phyloP scores from a whole-genome alignment of 1,140 invertebrate genomes.

The Epicauta chinensis region DNA sequence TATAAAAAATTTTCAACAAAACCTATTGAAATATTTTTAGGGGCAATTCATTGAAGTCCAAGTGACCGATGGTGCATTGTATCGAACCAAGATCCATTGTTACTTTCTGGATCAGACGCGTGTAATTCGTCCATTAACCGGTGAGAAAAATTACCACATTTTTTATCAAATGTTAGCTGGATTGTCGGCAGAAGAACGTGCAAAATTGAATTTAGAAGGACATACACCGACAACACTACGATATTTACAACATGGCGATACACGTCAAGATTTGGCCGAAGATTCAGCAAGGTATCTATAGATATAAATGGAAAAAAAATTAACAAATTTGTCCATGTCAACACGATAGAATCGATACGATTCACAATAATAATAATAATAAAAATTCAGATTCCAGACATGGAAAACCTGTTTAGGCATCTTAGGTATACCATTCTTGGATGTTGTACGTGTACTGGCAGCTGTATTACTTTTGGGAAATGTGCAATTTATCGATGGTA shows the following conservation, averaged over 20 bases:
- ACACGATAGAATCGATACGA: too few species aligned
- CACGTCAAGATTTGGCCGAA: conserved; percentile 66
- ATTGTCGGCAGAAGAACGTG: conserved; percentile 77
- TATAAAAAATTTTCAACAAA: neutral
- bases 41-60: conserved; percentile 95
- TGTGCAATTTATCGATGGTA: conserved; percentile 77
- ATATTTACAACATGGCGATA: conserved; percentile 73
- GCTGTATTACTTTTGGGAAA: conserved; percentile 88
- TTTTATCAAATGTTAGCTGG: conserved; percentile 96
- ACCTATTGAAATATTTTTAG: conserved; percentile 47
- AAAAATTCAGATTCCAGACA: conserved; percentile 63
- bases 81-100: conserved; percentile 93
- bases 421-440: conserved; percentile 87
- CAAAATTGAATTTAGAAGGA: conserved; percentile 77
- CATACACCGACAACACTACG: conserved; percentile 72
- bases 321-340: too few species aligned
- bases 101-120: conserved; percentile 91
- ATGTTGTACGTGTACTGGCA: conserved; percentile 85
- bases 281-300: conserved; percentile 51
- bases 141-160: conserved; percentile 95
- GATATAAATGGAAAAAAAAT: neutral
- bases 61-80: conserved; percentile 90
- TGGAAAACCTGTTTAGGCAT: conserved; percentile 88
- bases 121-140: conserved; percentile 74
- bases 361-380: too few species aligned